These are phyloP conservation scores for Sciaenops ocellatus DNA, from an alignment of 2,797 vertebrate species.

Conservation along the genomic window DNA sequence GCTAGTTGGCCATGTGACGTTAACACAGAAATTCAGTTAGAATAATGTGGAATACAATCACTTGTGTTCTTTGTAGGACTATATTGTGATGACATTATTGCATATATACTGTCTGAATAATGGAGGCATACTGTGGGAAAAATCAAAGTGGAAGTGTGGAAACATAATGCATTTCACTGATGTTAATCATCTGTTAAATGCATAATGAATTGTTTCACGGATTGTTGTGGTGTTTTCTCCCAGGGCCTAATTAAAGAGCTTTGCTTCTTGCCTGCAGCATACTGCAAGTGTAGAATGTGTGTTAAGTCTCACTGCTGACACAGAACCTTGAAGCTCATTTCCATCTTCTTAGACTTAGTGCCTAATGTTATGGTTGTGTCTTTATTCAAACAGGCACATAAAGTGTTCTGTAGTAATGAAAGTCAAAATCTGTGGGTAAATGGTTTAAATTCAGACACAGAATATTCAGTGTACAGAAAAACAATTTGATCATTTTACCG, in stretches of 20 bases:
- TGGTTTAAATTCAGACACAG: too few species aligned
- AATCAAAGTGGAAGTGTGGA: conserved; percentile 28
- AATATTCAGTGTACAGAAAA: background rate
- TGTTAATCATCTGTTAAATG: conserved; percentile 83
- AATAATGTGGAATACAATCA: background rate
- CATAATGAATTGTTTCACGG: conserved; percentile 79
- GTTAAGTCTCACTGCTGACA: conserved; percentile 61
- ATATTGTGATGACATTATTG: conserved; percentile 22
- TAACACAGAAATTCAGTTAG: background rate
- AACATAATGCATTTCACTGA: conserved; percentile 67
- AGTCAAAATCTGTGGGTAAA: conserved; percentile 19
- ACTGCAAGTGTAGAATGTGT: conserved; percentile 57
- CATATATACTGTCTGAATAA: conserved; percentile 24
- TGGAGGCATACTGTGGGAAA: conserved; percentile 7
- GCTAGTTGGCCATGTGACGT: background rate
- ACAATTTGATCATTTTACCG: conserved; percentile 6
- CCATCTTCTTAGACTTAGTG: conserved; percentile 52
- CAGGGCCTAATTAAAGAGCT: conserved; percentile 84
- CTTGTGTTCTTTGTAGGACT: conserved; percentile 4
- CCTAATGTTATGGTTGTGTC: conserved; percentile 28
- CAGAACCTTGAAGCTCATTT: conserved; percentile 66
- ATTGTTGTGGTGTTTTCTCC: conserved; percentile 82
- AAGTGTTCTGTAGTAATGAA: conserved; percentile 11
- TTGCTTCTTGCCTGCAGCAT: conserved; percentile 59
- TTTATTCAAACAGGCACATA: conserved; percentile 41